Conservation (phyloP, 23 tunicate species). For the Halocynthia roretzi region DNA sequence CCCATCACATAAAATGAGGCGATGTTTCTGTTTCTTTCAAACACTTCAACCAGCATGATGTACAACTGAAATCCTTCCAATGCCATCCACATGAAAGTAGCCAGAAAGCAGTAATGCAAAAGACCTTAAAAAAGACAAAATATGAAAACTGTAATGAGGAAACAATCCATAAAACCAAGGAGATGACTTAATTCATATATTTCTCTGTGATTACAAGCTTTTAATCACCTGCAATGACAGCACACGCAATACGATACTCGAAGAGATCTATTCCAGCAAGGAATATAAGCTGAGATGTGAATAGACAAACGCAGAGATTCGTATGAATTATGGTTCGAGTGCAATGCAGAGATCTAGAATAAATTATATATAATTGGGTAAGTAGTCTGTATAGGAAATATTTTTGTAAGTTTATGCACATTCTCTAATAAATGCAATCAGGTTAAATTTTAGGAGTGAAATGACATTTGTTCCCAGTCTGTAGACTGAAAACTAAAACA, state of each 20-base stretch:
- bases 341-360: constrained; percentile 58
- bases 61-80: constrained; percentile 83
- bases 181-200: not conserved
- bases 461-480: no score
- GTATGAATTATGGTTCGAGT: constrained; percentile 76
- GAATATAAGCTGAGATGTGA: constrained; percentile 60
- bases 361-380: no score
- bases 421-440: no score
- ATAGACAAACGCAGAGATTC: constrained; percentile 66
- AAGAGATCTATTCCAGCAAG: constrained; percentile 63
- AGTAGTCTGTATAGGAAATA: no score
- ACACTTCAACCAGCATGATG: constrained; percentile 61
- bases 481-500: no score
- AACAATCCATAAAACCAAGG: not conserved
- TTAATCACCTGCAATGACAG: constrained; percentile 39
- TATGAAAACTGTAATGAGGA: not conserved
- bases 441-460: no score
- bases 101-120: constrained; percentile 63
- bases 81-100: constrained; percentile 94
- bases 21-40: constrained; percentile 50
- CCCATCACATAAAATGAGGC: constrained; percentile 75
- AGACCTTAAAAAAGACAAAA: constrained; percentile 13
- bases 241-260: constrained; percentile 29
- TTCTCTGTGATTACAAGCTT: not conserved
- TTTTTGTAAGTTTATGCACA: no score